Evolutionary conservation across 2,888 invertebrate species (phyloP).

Genomic region (Drosophila paramelanica): DNA sequence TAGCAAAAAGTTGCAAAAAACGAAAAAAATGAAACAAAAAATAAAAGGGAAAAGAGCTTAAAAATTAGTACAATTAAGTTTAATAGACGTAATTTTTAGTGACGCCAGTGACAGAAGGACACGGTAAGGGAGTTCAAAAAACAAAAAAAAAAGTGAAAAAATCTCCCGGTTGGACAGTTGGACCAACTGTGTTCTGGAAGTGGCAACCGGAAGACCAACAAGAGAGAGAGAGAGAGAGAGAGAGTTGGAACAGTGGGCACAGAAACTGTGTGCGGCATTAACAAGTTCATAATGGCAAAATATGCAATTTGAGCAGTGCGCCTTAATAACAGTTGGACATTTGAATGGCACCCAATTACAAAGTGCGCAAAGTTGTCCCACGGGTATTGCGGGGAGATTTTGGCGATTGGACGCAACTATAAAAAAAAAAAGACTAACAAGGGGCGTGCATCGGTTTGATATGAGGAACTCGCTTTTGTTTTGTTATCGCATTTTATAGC

Average conservation of each 20-base stretch:
- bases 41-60: constrained; percentile 32
- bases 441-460: constrained; percentile 16
- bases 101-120: constrained; percentile 25
- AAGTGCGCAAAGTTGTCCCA: constrained; percentile 40
- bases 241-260: too few species aligned
- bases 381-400: not conserved
- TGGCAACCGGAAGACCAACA: too few species aligned
- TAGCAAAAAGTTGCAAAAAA: constrained; percentile 43
- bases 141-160: too few species aligned
- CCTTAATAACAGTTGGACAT: constrained; percentile 58
- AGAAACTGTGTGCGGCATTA: constrained; percentile 33
- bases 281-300: constrained; percentile 72
- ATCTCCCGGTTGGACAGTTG: constrained; percentile 1
- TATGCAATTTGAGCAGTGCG: constrained; percentile 66
- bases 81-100: constrained; percentile 76
- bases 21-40: constrained; percentile 7
- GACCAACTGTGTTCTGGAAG: constrained; percentile 4
- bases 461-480: constrained; percentile 29
- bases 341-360: constrained; percentile 70
- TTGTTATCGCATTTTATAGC: constrained; percentile 51
- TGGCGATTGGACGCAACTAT: not conserved
- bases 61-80: constrained; percentile 77
- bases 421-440: constrained; percentile 18
- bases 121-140: not conserved
- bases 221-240: too few species aligned